Evolutionary conservation across 2,888 invertebrate species (phyloP).

Genomic region (Andrena haemorrhoa): DNA sequence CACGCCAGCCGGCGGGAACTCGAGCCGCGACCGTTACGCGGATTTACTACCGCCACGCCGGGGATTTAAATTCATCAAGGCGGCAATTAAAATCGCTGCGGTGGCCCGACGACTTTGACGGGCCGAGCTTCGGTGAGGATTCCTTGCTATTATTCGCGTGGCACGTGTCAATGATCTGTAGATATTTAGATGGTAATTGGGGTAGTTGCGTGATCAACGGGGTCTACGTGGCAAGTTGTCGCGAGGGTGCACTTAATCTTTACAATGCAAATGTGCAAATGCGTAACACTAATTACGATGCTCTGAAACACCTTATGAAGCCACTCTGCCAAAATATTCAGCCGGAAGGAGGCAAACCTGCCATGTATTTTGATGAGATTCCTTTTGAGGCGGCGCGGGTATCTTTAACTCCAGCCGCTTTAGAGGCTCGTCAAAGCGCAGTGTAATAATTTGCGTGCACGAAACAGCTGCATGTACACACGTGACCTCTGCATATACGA

Average conservation of each 20-base stretch:
- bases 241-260: too few species aligned
- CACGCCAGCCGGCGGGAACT: not conserved
- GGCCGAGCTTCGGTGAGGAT: not conserved
- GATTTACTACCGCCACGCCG: not conserved
- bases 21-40: not conserved
- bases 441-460: conserved; percentile 63
- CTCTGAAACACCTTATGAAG: not conserved
- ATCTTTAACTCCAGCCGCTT: conserved; percentile 7
- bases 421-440: conserved; percentile 42
- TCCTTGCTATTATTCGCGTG: too few species aligned
- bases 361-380: conserved; percentile 35
- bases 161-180: too few species aligned
- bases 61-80: not conserved
- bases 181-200: too few species aligned
- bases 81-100: not conserved
- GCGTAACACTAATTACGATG: not conserved
- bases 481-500: conserved; percentile 8
- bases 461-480: conserved; percentile 48
- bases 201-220: too few species aligned
- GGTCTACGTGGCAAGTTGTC: too few species aligned
- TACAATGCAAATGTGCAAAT: not conserved
- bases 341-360: not conserved
- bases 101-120: not conserved
- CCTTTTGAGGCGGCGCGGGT: conserved; percentile 5
- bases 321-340: not conserved